Evolutionary conservation across 2,797 vertebrate species (phyloP), one percentile per base, ranked within the genome.

Genomic region (Cheirogaleus major): DNA sequence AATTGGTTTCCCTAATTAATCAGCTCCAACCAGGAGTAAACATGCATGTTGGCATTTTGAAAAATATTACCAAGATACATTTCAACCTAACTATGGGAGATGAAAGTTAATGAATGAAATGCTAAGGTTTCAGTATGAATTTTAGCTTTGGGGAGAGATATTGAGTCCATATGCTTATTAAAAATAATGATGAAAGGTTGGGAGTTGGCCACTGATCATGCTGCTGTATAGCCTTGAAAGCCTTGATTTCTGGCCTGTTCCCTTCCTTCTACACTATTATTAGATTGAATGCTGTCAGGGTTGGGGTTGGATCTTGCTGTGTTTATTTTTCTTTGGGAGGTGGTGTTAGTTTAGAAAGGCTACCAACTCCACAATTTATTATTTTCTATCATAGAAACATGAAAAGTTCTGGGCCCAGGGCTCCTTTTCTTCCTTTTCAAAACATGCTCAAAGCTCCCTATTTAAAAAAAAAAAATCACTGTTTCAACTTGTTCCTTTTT

Each of bases 101-200:
- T 86, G 17, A 70, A 91, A 84, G 76, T 73, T 67, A 95, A 55
- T 38, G 67, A 93, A 92, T 86, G 30, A 95, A 90, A 87, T 72
- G 5, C 43, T 92, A 67, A 25, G 4, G 32, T 65, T 91, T 92
- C 61, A 70, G 9, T 59, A 52, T 50, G 57, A 67, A 50, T 87
- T 97, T 70, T 91, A 87, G n/a, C 22, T 83, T 91, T 91, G 22
- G 23, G 9, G 38, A 35, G 65, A 93, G 30, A 7, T 78, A 81
- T 18, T 32, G 8, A 70, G 25, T 75, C 45, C 32, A 48, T 69
- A 57, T 55, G 30, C 52, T 83, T 89, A 48, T 70, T 69, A 93
- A 78, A 67, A 27, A 72, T 88, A 90, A 65, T 83, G 27, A 67
- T 5, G 67, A 57, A 86, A 88, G 12, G 10, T 69, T 73, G 20